Base-by-base conservation (phyloP, 1,140 invertebrate species). In the Drosophila insularis region DNA sequence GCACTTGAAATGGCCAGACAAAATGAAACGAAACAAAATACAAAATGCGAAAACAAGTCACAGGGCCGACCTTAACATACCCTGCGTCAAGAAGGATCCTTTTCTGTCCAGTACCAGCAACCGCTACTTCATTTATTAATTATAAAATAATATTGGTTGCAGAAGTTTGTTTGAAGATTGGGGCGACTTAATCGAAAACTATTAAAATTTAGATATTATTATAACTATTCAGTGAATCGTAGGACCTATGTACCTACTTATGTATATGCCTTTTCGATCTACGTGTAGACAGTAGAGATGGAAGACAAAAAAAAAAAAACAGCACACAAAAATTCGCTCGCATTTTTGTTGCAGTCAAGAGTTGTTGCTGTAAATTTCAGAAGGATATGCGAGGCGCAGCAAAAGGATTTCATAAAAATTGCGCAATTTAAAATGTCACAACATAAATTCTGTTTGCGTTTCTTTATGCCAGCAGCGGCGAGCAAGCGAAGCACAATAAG, bases 371-470 rank as follows among this genome's bases (percentile, higher is more conserved):
- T 64, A 82, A 55, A 62, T 63, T 66, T 69, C 68, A 70, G 37
- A 79, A 68, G 79, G 69, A 81, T 69, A 65, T 69, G 68, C 68
- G 59, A 68, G 74, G 71, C 78, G 61, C 82, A 87, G 65, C 66
- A 81, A 89, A 91, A 91, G 90, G 90, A 91, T 91, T 90, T 91
- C 78, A 91, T 87, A 91, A 91, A 91, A 91, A 90, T 91, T 90
- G 89, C 90, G 85, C 89, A 91, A 90, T 91, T 91, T 91, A 91
- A 91, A 91, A 91, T 91, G 90, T 91, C 89, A 91, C 89, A 91
- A 91, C 89, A 91, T 91, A 91, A 91, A 91, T 91, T 91, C 89
- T 81, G 80, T 80, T 85, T 90, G 82, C 84, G 77, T 78, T 86
- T 90, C 80, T 87, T 90, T 86, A 81, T 89, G 86, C 86, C 85